These are phyloP conservation scores for Pogonognathellus flavescens DNA, from an alignment of 1,140 invertebrate genomes.

Conservation along the genomic window DNA sequence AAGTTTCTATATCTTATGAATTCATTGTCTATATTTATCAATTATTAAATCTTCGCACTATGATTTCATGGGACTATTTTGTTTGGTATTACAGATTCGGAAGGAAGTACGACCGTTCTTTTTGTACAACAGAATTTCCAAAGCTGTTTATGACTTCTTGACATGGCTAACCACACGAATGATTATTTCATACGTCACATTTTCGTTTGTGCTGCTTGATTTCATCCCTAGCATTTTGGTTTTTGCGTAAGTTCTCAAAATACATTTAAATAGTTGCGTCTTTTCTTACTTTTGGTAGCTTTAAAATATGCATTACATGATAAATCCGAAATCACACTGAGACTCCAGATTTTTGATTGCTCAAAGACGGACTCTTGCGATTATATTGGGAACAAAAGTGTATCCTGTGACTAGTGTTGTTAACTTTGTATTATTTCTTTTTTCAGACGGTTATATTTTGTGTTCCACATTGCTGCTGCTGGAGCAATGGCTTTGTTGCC, in stretches of 20 bases:
- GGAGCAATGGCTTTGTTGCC: conserved; percentile 74
- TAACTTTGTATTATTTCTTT: too few species aligned
- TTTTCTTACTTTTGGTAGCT: not conserved
- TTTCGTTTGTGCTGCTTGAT: conserved; percentile 91
- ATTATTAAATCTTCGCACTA: not conserved
- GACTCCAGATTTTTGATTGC: too few species aligned
- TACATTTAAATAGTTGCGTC: too few species aligned
- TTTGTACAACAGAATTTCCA: conserved; percentile 75
- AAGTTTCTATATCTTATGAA: not conserved
- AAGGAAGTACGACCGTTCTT: conserved; percentile 83
- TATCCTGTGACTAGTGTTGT: too few species aligned
- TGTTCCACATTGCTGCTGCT: conserved; percentile 75
- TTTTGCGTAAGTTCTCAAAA: conserved; percentile 72
- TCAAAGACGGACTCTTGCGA: too few species aligned
- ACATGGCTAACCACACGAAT: conserved; percentile 85
- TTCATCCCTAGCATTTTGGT: conserved; percentile 78
- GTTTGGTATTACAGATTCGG: conserved; percentile 74
- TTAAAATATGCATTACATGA: too few species aligned
- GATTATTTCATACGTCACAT: conserved; percentile 86
- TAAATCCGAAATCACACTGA: too few species aligned
- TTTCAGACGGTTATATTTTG: conserved; percentile 74
- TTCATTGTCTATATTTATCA: not conserved
- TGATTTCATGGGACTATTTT: conserved; percentile 59
- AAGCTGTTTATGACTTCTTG: conserved; percentile 82
- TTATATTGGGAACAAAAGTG: too few species aligned